Percentiles rank a stretch among this genome's conserved stretches.
phyloP scores from a whole-genome alignment of 2,797 vertebrate species.

The Spea hammondii region DNA sequence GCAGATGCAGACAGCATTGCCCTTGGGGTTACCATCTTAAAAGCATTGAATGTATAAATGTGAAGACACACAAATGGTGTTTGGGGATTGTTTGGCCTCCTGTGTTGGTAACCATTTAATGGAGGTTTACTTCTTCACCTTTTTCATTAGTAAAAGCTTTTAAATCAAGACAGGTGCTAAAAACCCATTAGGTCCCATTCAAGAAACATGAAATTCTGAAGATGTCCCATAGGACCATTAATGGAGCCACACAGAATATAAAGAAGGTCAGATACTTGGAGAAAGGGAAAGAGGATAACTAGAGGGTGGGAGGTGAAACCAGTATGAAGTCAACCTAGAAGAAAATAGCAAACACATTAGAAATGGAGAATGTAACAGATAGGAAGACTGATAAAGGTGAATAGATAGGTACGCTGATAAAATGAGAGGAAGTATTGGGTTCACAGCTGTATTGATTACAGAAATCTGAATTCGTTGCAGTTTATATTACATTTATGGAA shows the following conservation, averaged over 20 bases:
- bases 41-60: slow-evolving; percentile 41
- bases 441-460: slow-evolving; percentile 25
- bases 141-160: slow-evolving; percentile 44
- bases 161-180: slow-evolving; percentile 52
- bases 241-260: slow-evolving; percentile 33
- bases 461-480: slow-evolving; percentile 10
- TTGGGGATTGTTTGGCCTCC: slow-evolving; percentile 41
- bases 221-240: slow-evolving; percentile 38
- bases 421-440: slow-evolving; percentile 30
- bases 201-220: slow-evolving; percentile 48
- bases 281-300: slow-evolving; percentile 8
- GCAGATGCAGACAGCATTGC: slow-evolving; percentile 12
- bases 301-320: slow-evolving; percentile 15
- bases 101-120: slow-evolving; percentile 39
- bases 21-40: slow-evolving; percentile 38
- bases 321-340: slow-evolving; percentile 8
- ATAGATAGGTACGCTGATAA: slow-evolving; percentile 26
- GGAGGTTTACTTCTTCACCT: slow-evolving; percentile 46
- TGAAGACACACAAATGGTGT: slow-evolving; percentile 38
- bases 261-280: slow-evolving; percentile 39
- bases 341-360: slow-evolving; percentile 8
- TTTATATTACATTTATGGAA: slow-evolving; percentile 15
- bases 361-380: slow-evolving; percentile 38
- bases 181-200: slow-evolving; percentile 53
- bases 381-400: slow-evolving; percentile 35